A percentile compares a stretch with the other conserved stretches of the same genome.
These are phyloP conservation scores for Cairina moschata DNA, from an alignment of 2,113 vertebrate species.

Conservation along the genomic window DNA sequence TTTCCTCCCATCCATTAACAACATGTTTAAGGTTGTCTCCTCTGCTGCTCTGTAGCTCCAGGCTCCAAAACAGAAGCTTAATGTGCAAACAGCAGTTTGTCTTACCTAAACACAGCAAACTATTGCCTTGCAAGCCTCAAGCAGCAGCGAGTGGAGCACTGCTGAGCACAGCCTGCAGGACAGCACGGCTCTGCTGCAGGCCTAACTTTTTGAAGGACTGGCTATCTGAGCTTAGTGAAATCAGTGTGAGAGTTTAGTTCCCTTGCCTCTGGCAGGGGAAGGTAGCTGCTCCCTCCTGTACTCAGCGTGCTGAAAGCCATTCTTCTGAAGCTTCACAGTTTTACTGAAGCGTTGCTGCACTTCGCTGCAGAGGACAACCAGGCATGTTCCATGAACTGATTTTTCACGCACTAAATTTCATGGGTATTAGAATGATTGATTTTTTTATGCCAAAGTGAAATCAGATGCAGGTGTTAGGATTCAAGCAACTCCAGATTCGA, in stretches of 20 bases:
- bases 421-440: not conserved
- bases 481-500: not conserved
- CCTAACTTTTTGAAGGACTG: not conserved
- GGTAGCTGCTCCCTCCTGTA: not conserved
- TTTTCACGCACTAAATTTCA: not conserved
- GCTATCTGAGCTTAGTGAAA: not conserved
- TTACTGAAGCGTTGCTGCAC: not conserved
- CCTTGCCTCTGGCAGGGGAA: not conserved
- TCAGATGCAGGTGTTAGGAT: not conserved
- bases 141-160: not conserved
- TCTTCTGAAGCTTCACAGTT: not conserved
- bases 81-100: not conserved
- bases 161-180: not conserved
- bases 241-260: not conserved
- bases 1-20: not conserved
- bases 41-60: fast-evolving
- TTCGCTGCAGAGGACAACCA: not conserved
- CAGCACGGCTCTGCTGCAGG: not conserved
- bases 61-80: not conserved
- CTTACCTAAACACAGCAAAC: no score
- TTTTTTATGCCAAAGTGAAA: not conserved
- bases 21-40: not conserved
- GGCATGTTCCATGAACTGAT: not conserved
- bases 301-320: not conserved
- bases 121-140: not conserved